Evolutionary conservation across 1,140 invertebrate genomes (phyloP).

Genomic region (Eciton burchellii): DNA sequence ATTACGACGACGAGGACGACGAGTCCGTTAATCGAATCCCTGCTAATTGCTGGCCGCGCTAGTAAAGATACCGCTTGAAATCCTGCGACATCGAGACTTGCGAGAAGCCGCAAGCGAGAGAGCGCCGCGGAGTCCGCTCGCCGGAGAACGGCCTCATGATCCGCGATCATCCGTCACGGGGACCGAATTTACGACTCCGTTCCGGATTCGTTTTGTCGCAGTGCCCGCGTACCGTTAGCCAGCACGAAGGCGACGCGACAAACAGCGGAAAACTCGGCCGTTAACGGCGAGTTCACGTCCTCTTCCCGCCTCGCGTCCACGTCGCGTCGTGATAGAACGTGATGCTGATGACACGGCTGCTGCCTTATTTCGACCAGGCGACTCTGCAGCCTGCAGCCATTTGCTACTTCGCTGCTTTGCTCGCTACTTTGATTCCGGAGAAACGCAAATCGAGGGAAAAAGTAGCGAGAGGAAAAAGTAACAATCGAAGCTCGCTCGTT

Average conservation of each 20-base stretch:
- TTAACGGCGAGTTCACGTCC: too few species aligned
- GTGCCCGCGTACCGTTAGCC: conserved; percentile 36
- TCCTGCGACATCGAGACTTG: conserved; percentile 33
- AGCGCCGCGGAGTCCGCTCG: not conserved
- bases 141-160: conserved; percentile 26
- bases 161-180: conserved; percentile 44
- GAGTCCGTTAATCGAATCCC: conserved; percentile 47
- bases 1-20: not conserved
- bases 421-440: too few species aligned
- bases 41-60: conserved; percentile 53
- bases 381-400: conserved; percentile 38
- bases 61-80: conserved; percentile 47
- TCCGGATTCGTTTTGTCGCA: conserved; percentile 39
- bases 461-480: not conserved
- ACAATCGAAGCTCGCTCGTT: conserved; percentile 14
- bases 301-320: conserved; percentile 32
- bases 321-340: conserved; percentile 45
- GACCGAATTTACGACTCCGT: conserved; percentile 44
- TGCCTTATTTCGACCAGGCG: conserved; percentile 46
- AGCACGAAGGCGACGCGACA: not conserved
- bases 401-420: conserved; percentile 31
- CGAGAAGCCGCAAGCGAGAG: conserved; percentile 13
- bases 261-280: conserved; percentile 25
- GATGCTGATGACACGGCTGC: conserved; percentile 11
- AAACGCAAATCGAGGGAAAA: conserved; percentile 46